Evolutionary conservation across 92 coral and sea anemone genomes (phyloP).

Genomic region (Parazoanthus swiftii): DNA sequence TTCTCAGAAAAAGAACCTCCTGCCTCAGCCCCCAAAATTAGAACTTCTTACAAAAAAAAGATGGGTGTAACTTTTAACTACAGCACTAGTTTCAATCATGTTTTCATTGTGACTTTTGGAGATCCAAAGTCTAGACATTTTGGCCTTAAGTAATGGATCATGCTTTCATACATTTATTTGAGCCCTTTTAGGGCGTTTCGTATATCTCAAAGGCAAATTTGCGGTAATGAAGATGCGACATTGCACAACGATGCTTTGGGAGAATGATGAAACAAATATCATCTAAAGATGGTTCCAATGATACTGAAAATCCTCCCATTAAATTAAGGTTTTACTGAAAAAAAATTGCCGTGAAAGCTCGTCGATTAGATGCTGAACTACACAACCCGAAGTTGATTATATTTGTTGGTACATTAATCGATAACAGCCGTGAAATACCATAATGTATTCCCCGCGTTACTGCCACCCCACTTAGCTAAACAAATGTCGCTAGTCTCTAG

Average conservation of each 20-base stretch:
- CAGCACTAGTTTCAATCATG: neutral
- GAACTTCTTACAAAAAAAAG: too few species aligned
- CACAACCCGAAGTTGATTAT: neutral
- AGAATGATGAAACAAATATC: neutral
- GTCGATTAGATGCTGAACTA: neutral
- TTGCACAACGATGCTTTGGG: neutral
- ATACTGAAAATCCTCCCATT: too few species aligned
- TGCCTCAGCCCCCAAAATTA: too few species aligned
- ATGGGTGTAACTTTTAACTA: too few species aligned
- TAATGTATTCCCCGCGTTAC: neutral
- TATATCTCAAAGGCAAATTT: neutral
- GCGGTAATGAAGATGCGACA: neutral
- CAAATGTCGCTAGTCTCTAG: conserved; percentile 16
- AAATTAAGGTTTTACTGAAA: too few species aligned
- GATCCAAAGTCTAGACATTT: neutral
- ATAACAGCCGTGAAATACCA: conserved; percentile 7
- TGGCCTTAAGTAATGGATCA: neutral
- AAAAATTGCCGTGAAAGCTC: neutral
- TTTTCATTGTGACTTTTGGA: neutral
- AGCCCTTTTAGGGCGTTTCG: neutral
- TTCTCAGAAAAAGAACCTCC: too few species aligned
- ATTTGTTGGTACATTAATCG: conserved; percentile 10
- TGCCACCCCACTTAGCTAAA: neutral
- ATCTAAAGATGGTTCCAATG: neutral
- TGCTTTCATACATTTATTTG: neutral